These are phyloP conservation scores for Gorsachius magnificus DNA, from an alignment of 2,797 vertebrate genomes.

Conservation along the genomic window DNA sequence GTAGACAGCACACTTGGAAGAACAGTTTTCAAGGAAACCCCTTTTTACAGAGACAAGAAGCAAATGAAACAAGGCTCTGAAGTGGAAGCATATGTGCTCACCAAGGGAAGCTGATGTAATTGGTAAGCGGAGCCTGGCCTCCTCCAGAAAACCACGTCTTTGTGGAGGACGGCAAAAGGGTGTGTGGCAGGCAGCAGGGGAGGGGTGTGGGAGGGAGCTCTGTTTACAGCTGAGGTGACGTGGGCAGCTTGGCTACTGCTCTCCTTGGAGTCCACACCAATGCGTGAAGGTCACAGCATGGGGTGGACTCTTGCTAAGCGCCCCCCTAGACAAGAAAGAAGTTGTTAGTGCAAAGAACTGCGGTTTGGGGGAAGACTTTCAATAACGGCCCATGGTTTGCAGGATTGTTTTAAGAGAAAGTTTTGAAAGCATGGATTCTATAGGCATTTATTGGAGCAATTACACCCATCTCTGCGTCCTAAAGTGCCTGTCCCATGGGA, in stretches of 20 bases:
- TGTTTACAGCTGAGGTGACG: not conserved
- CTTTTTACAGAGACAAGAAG: conserved; percentile 14
- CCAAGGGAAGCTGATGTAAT: conserved; percentile 28
- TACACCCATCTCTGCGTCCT: not conserved
- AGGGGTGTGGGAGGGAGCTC: not conserved
- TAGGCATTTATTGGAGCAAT: not conserved
- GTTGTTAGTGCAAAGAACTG: not conserved
- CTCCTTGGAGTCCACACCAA: not conserved
- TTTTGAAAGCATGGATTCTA: not conserved
- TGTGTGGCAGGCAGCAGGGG: conserved; percentile 8
- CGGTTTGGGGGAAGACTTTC: not conserved
- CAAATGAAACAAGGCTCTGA: conserved; percentile 25
- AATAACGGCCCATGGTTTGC: not conserved
- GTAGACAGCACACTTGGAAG: not conserved
- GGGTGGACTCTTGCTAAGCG: not conserved
- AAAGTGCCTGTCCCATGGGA: not conserved
- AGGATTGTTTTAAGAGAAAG: not conserved
- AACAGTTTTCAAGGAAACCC: conserved; percentile 31
- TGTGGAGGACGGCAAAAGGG: not conserved
- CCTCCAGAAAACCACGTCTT: not conserved
- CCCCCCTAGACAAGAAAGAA: not conserved
- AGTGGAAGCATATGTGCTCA: conserved; percentile 60
- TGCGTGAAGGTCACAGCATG: not conserved
- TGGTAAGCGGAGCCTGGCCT: not conserved
- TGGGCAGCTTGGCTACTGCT: not conserved